Evolutionary conservation across 1,140 invertebrate genomes (phyloP), one percentile per base, ranked within the genome.

Genomic region (Polyergus mexicanus): DNA sequence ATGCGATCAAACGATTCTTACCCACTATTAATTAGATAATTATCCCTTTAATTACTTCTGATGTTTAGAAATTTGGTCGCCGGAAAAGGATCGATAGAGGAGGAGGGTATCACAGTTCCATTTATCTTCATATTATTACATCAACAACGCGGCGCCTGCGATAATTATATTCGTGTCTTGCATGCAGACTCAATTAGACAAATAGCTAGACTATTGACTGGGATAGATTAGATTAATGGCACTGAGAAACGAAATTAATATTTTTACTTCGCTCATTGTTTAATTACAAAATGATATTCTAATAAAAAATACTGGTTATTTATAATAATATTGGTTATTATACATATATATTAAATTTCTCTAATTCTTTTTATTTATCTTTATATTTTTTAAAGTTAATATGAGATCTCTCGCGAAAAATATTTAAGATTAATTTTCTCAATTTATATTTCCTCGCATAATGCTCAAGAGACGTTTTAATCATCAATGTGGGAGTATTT

Each of bases 141-240:
- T 72, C n/a, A n/a, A 62, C n/a, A n/a, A 74, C 6, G 66, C 38
- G 54, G 38, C 38, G 78, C 54, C 38, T 47, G 38, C 54, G 38
- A 74, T 83, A 83, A 83, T 83, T 83, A 72, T 35, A 38, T 83
- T 83, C 35, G 13, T 60, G 13, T n/a, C 25, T 72, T 60, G 6
- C 8, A 38, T 11, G 44, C 19, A 7, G 2, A 47, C 19, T 74
- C 13, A 35, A 38, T 7, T 44, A 81, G 11, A 54, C 11, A n/a
- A 76, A 13, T 25, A 38, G 13, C 25, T 72, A 19, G 6, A 11
- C 25, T 54, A 58, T 25, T 3, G 13, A 60, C 47, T 22, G 47
- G 19, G 16, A n/a, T 44, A 47, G 22, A 80, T 71, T 69, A 71
- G 19, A 72, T 72, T 58, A 60, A 13, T n/a, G 35, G 25, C 66